Base-by-base conservation (phyloP, 2,888 invertebrate genomes). In the Leptopterna dolabrata region DNA sequence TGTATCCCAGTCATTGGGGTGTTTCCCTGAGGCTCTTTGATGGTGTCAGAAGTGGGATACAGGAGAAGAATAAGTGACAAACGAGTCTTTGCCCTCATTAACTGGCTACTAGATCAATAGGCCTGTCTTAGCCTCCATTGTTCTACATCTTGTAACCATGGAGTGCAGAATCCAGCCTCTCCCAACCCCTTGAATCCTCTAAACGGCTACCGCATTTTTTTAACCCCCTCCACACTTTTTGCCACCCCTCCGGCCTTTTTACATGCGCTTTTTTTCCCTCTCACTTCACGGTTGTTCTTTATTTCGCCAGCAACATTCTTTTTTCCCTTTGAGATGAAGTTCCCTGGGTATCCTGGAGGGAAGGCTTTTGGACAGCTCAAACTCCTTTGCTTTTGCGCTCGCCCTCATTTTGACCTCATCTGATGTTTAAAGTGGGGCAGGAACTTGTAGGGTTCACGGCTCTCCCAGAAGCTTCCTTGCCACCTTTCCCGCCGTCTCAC, bases 91-190 rank as follows among this genome's bases (percentile, higher is more conserved):
- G 81, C 81, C 81, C 81, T 81, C 51, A 81, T 81, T 81, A 81
- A 81, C 81, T 81, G 81, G 81, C 81, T 81, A 81, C 81, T 81
- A 81, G 81, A 81, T 81, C 81, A 81, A 81, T 81, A 81, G 81
- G 81, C 81, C 81, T 55, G 51, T 81, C 81, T 81, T 81, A 55
- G 81, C 81, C 55, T 51, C 51, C 55, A 55, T 81, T 81, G 81
- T 81, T 81, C 81, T 51, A 55, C 81, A 55, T 55, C 81, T 81
- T 81, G 30, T 55, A 78, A 55, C 27, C 51, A 81, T 27, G 45
- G 27, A 41, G 76, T 45, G 45, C 78, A 78, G 16, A 78, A 78
- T 45, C 45, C 78, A 78, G 78, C 78, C 78, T 45, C 24, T 24
- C 78, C 78, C 16, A 7, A 16, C 45, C 78, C 41, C 29, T 78